These are phyloP conservation scores for Bedellia somnulentella DNA, from an alignment of 2,888 invertebrate genomes.

Conservation along the genomic window DNA sequence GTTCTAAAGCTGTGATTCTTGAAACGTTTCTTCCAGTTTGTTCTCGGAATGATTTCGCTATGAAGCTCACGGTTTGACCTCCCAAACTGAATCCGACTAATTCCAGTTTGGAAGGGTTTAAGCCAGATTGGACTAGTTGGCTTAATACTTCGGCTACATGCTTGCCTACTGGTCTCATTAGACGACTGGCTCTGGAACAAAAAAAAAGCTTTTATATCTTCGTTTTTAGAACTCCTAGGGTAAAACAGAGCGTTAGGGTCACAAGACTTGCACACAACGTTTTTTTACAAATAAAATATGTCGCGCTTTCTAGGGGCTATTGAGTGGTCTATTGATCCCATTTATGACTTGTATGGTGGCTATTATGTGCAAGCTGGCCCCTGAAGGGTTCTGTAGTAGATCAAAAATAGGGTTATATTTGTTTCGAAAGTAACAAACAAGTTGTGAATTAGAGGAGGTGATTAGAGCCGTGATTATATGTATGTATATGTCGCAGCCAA, in stretches of 20 bases:
- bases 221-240: not conserved
- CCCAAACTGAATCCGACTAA: constrained; percentile 46
- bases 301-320: too few relatives aligned
- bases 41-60: constrained; percentile 32
- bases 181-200: constrained; percentile 32
- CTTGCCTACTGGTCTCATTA: constrained; percentile 48
- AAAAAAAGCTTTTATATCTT: constrained; percentile 5
- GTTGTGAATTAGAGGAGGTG: too few relatives aligned
- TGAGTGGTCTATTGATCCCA: too few relatives aligned
- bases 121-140: constrained; percentile 26
- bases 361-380: too few relatives aligned
- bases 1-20: constrained; percentile 37
- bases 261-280: too few relatives aligned
- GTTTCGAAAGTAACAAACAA: too few relatives aligned
- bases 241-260: not conserved
- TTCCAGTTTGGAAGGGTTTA: constrained; percentile 33
- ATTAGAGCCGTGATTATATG: too few relatives aligned
- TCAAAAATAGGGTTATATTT: too few relatives aligned
- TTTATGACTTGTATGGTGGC: too few relatives aligned
- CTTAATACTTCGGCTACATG: constrained; percentile 37
- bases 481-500: too few relatives aligned
- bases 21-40: constrained; percentile 37
- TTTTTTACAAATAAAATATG: too few relatives aligned
- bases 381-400: too few relatives aligned
- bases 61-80: constrained; percentile 39